These are phyloP conservation scores for Oscarella lobularis DNA, from an alignment of 37 sponge, comb jelly and placozoan species.

Conservation along the genomic window DNA sequence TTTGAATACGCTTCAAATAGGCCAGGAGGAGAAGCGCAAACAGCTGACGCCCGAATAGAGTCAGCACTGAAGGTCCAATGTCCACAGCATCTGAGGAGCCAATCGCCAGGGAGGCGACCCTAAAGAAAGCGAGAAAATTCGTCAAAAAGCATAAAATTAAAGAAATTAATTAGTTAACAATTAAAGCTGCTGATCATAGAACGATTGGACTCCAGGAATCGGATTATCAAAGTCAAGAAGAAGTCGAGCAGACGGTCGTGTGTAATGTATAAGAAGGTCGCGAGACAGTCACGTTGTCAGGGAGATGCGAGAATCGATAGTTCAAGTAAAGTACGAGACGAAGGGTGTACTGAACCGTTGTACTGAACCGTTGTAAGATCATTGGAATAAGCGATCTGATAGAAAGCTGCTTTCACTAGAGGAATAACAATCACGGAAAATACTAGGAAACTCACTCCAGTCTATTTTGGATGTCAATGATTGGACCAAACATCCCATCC, in stretches of 20 bases:
- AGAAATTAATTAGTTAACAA: not conserved
- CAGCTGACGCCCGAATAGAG: too few relatives aligned
- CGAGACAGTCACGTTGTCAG: constrained; percentile 21
- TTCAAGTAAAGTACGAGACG: constrained; percentile 42
- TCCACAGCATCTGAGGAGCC: too few relatives aligned
- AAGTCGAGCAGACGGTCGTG: not conserved
- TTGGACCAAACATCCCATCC: not conserved
- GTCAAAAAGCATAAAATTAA: too few relatives aligned
- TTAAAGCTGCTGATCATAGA: constrained; percentile 47
- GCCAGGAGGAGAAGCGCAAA: too few relatives aligned
- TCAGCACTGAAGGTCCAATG: too few relatives aligned
- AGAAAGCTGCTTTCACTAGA: too few relatives aligned
- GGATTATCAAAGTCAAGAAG: constrained; percentile 16
- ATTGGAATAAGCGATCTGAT: too few relatives aligned
- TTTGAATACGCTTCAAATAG: too few relatives aligned
- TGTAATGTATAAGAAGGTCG: constrained; percentile 25
- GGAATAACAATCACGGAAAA: too few relatives aligned
- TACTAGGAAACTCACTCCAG: not conserved
- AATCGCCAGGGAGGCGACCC: constrained; percentile 14
- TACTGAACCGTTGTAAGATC: too few relatives aligned
- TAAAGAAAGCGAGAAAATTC: constrained; percentile 32
- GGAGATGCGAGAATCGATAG: constrained; percentile 5
- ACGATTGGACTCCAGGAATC: constrained; percentile 47
- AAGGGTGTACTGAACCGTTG: too few relatives aligned
- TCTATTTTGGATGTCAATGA: not conserved